Evolutionary conservation across 2,113 vertebrate genomes (phyloP).

Genomic region (Pangasianodon gigas): DNA sequence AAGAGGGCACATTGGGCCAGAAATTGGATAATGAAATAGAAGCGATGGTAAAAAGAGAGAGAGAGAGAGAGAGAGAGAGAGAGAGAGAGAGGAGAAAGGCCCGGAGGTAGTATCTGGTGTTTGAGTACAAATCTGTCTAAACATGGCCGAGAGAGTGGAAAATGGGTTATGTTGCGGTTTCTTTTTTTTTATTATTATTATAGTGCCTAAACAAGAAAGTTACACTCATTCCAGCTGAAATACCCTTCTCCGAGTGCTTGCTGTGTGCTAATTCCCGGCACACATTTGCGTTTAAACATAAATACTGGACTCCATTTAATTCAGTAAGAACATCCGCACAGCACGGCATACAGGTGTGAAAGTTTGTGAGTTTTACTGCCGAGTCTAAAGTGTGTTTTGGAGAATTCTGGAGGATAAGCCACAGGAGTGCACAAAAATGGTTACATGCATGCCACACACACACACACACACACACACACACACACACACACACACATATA

Average conservation of each 20-base stretch:
- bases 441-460: constrained; percentile 20
- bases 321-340: background rate
- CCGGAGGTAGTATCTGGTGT: constrained; percentile 39
- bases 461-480: constrained; percentile 16
- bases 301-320: constrained; percentile 6
- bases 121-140: constrained; percentile 50
- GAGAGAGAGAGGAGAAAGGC: constrained; percentile 13
- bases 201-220: constrained; percentile 41
- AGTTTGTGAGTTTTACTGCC: constrained; percentile 12
- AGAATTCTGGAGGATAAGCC: constrained; percentile 43
- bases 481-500: background rate
- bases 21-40: constrained; percentile 41
- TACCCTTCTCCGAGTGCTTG: constrained; percentile 27
- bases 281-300: constrained; percentile 1
- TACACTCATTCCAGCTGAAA: constrained; percentile 34
- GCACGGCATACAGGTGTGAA: background rate
- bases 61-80: background rate
- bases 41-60: constrained; percentile 10
- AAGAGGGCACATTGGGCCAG: constrained; percentile 41
- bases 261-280: background rate
- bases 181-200: constrained; percentile 19
- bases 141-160: constrained; percentile 42
- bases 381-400: constrained; percentile 11
- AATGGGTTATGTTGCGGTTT: constrained; percentile 48
- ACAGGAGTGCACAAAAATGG: constrained; percentile 56